phyloP scores from a whole-genome alignment of 2,113 vertebrate species.

The Rissa tridactyla region DNA sequence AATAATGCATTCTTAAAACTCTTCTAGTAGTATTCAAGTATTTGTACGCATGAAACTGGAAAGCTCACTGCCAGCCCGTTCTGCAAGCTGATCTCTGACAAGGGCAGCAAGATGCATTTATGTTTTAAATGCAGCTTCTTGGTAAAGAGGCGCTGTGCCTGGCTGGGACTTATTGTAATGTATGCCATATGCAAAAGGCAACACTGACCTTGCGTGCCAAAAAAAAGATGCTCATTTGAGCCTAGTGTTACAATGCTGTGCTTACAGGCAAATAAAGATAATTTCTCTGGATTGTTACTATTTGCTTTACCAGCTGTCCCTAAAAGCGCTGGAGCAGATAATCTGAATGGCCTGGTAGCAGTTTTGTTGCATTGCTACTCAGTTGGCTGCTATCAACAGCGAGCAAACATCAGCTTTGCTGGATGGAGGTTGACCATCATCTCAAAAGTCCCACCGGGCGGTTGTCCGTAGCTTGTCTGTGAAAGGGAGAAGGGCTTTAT shows the following conservation, averaged over 20 bases:
- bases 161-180: background rate
- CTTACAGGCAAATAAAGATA: background rate
- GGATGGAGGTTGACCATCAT: background rate
- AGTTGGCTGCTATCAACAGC: background rate
- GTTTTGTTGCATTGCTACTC: background rate
- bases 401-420: background rate
- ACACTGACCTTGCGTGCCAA: background rate
- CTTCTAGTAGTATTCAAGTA: background rate
- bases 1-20: background rate
- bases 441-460: accelerated
- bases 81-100: background rate
- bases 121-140: background rate
- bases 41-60: background rate
- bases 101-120: background rate
- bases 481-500: background rate
- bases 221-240: background rate
- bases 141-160: background rate
- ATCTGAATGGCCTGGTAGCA: background rate
- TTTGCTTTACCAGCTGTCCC: conserved; percentile 23
- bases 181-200: background rate
- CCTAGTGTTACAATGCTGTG: background rate
- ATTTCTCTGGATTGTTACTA: background rate
- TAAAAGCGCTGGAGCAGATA: background rate
- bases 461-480: background rate
- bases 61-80: background rate